Evolutionary conservation across 1,140 invertebrate genomes (phyloP).

Genomic region (Diachasmimorpha longicaudata): DNA sequence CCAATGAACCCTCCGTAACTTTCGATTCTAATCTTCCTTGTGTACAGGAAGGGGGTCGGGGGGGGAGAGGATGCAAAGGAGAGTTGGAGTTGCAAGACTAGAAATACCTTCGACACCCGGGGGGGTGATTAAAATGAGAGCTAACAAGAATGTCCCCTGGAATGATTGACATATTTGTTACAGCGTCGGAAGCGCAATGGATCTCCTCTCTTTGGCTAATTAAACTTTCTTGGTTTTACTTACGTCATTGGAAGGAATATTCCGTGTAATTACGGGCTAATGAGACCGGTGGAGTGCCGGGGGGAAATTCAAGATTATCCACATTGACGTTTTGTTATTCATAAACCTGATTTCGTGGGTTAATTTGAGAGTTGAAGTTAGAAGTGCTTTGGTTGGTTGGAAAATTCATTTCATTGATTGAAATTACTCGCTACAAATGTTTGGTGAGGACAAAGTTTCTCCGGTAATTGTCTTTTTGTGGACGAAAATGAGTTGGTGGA

Average conservation of each 20-base stretch:
- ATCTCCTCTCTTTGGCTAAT: background rate
- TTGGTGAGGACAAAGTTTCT: background rate
- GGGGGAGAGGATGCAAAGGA: background rate
- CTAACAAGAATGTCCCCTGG: background rate
- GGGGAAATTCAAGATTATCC: background rate
- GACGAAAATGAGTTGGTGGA: background rate
- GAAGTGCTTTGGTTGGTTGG: background rate
- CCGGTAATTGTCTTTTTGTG: background rate
- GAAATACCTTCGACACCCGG: background rate
- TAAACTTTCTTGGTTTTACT: background rate
- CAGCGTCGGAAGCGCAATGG: background rate
- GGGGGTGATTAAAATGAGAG: background rate
- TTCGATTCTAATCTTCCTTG: constrained; percentile 3
- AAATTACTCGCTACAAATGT: background rate
- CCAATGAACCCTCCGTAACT: background rate
- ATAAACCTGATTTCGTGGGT: background rate
- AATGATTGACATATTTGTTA: background rate
- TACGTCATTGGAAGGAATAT: background rate
- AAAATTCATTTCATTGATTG: background rate
- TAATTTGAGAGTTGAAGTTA: background rate
- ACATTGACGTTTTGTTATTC: background rate
- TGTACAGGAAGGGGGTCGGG: too few species aligned
- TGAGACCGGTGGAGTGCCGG: too few species aligned
- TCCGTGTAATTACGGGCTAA: background rate
- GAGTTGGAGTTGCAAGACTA: background rate